A percentile compares a stretch with the other conserved stretches of the same genome.
Evolutionary conservation across 2,797 vertebrate genomes (phyloP).

Genomic region (Bothrops alternatus): DNA sequence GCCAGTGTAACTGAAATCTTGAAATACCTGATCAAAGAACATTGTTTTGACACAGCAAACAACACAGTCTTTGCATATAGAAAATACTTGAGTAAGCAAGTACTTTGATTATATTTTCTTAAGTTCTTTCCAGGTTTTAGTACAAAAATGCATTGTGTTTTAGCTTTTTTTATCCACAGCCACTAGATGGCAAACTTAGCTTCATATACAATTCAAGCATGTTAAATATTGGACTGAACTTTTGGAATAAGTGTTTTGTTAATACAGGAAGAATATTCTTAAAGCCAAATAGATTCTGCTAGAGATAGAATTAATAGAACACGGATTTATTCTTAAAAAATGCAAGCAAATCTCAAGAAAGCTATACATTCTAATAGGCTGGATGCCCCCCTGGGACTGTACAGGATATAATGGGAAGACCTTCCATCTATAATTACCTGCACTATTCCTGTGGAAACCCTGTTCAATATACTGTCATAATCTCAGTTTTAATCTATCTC

Average conservation of each 20-base stretch:
- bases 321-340: neutral
- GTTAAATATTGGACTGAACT: neutral
- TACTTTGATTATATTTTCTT: neutral
- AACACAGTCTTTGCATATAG: neutral
- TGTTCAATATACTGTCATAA: neutral
- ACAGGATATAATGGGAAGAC: neutral
- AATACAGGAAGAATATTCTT: neutral
- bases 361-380: neutral
- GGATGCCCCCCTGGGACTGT: neutral
- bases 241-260: neutral
- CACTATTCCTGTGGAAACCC: neutral
- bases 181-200: constrained; percentile 59
- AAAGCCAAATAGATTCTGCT: neutral
- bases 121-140: neutral
- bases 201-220: neutral
- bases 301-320: neutral
- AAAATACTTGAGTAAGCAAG: neutral
- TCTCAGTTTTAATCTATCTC: neutral
- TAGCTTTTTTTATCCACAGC: neutral
- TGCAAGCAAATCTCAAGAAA: neutral
- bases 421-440: neutral
- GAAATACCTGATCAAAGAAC: neutral
- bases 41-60: neutral
- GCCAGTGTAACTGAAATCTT: neutral
- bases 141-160: neutral